Conservation (phyloP, 2,113 vertebrate genomes). For the Cathartes aura region DNA sequence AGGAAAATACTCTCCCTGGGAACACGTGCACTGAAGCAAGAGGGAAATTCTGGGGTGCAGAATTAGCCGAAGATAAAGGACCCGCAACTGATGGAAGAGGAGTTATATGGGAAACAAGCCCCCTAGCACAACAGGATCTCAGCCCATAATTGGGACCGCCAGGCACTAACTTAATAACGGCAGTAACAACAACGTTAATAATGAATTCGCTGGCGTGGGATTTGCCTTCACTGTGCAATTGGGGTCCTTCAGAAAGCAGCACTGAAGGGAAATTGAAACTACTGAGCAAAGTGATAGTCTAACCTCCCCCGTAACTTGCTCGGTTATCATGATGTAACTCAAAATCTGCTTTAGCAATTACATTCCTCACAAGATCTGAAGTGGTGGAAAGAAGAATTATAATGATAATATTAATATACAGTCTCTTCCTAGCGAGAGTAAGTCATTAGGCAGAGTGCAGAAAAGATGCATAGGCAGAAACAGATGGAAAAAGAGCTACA, state of each 20-base stretch:
- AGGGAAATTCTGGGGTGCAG: not conserved
- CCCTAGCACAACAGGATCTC: not conserved
- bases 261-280: conserved; percentile 23
- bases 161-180: not conserved
- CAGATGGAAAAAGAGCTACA: conserved; percentile 56
- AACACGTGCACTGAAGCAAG: not conserved
- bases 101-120: not conserved
- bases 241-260: conserved; percentile 1
- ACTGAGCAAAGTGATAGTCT: conserved; percentile 1
- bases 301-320: conserved; percentile 48
- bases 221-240: not conserved
- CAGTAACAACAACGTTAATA: not conserved
- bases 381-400: conserved; percentile 38
- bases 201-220: not conserved
- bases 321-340: conserved; percentile 27
- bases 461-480: conserved; percentile 52
- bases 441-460: conserved; percentile 51
- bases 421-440: conserved; percentile 39
- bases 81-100: not conserved
- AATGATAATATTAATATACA: conserved; percentile 59
- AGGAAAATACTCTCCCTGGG: not conserved
- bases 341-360: conserved; percentile 66
- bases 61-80: not conserved
- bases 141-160: not conserved
- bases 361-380: conserved; percentile 58